Evolutionary conservation across 1,140 invertebrate species (phyloP).

Genomic region (Papilio machaon): DNA sequence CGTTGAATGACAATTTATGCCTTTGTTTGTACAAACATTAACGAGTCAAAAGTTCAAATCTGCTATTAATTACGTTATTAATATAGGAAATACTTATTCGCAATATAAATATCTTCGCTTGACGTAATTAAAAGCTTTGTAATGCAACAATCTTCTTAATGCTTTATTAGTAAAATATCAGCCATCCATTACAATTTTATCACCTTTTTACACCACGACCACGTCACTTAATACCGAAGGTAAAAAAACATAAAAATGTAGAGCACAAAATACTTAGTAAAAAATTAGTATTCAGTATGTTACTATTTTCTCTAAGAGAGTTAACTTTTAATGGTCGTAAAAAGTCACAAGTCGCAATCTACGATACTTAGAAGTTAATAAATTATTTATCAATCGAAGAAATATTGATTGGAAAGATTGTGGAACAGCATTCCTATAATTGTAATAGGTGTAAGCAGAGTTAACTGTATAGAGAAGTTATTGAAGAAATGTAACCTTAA

Average conservation of each 20-base stretch:
- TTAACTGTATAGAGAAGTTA: too few relatives aligned
- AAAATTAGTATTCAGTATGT: not conserved
- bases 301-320: not conserved
- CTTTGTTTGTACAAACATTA: constrained; percentile 29
- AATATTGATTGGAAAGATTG: not conserved
- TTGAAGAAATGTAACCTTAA: too few relatives aligned
- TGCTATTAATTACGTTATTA: constrained; percentile 26
- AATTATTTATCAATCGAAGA: constrained; percentile 4
- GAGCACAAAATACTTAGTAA: not conserved
- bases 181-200: too few relatives aligned
- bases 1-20: constrained; percentile 8
- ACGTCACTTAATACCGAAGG: not conserved
- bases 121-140: not conserved
- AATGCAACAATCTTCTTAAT: not conserved
- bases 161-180: too few relatives aligned
- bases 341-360: not conserved
- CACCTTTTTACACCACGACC: not conserved
- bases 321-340: not conserved
- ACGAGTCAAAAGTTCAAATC: constrained; percentile 24
- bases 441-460: not conserved
- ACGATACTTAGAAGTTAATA: not conserved
- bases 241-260: not conserved
- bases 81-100: constrained; percentile 5
- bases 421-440: not conserved
- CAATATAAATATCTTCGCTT: not conserved